These are phyloP conservation scores for Ceryle rudis DNA, from an alignment of 2,797 vertebrate species.

Conservation along the genomic window DNA sequence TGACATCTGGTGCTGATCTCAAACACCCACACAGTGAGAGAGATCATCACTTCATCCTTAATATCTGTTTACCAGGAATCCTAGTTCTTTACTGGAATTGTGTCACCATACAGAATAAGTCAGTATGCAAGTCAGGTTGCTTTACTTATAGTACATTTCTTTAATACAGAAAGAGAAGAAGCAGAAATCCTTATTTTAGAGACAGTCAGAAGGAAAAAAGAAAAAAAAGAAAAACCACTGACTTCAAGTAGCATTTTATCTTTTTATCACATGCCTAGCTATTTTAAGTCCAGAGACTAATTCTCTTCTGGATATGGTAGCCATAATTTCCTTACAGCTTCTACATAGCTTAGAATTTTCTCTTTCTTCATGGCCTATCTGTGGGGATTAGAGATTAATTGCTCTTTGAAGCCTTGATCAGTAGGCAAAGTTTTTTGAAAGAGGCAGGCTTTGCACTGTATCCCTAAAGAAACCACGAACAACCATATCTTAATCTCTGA, in stretches of 20 bases:
- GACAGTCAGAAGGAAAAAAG: not conserved
- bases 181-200: not conserved
- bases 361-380: not conserved
- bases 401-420: not conserved
- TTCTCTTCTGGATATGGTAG: not conserved
- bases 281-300: not conserved
- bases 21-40: conserved; percentile 24
- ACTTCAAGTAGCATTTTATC: not conserved
- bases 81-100: conserved; percentile 12
- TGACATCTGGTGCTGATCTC: conserved; percentile 52
- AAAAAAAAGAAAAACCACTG: not conserved
- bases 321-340: not conserved
- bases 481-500: not conserved
- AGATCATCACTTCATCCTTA: conserved; percentile 2
- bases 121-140: not conserved
- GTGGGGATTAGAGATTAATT: not conserved
- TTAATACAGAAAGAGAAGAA: not conserved
- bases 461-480: not conserved
- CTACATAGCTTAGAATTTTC: not conserved
- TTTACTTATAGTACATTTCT: not conserved
- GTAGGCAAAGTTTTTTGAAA: not conserved
- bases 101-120: not conserved
- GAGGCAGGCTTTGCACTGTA: not conserved
- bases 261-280: not conserved
- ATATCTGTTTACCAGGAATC: conserved; percentile 33